Evolutionary conservation across 2,888 invertebrate genomes (phyloP), one percentile per base, ranked within the genome.

Genomic region (Microplitis deprimator): DNA sequence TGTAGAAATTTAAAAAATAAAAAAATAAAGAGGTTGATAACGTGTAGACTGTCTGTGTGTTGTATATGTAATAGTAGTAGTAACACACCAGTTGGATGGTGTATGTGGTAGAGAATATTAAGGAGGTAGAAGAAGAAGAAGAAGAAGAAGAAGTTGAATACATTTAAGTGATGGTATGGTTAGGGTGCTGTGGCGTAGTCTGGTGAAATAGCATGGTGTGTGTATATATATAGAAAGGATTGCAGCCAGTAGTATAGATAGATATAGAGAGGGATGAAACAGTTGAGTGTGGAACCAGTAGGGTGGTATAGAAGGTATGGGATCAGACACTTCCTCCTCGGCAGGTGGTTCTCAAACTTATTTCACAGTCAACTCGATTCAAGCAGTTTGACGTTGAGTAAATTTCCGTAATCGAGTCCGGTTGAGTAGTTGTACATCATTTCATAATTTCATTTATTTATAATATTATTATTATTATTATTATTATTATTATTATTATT

Each of bases 321-420:
- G 78, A 82, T 80, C 79, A 80, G 80, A 78, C 79, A 73, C 77
- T 79, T 81, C 80, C 77, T 50, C 13, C 50, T 13, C 13, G 50
- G 81, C 81, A 79, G 80, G 78, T 82, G 81, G 81, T 82, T 83
- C 81, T 81, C 81, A 81, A 82, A 78, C 76, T 78, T 61, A 41
- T 68, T 41, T 13, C 69, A 50, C 50, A 39, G 39, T 20, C 60
- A 77, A 77, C 71, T 77, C 17, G 38, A 77, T 77, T 73, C 60
- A 72, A 67, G 61, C 76, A n/a, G 40, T 76, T 68, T 67, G 13
- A 50, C 39, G 67, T 72, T 76, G 29, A 76, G 68, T 67, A 68
- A 77, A 77, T 73, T 77, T 61, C 20, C 59, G 64, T 41, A 73
- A 73, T 73, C 20, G 41, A 71, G 38, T 71, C 17, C 6, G 61